These are phyloP conservation scores for Drosophila auraria DNA, from an alignment of 1,140 invertebrate species.

Conservation along the genomic window DNA sequence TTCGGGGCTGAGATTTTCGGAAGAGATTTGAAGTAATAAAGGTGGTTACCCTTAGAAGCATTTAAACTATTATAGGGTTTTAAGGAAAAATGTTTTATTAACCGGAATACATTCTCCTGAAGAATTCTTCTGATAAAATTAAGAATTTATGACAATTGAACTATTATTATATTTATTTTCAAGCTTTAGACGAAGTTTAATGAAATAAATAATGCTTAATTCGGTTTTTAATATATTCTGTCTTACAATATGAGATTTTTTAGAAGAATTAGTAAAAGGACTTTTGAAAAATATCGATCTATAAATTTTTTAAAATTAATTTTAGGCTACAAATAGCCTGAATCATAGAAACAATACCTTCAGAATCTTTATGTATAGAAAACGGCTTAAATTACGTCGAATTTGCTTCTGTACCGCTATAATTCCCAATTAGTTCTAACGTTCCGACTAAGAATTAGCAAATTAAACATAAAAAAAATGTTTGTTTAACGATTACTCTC, in stretches of 20 bases:
- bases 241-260: background rate
- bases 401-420: background rate
- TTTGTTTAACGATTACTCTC: no score
- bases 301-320: no score
- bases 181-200: no score
- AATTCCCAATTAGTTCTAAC: background rate
- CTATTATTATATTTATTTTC: background rate
- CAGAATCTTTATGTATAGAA: no score
- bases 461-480: background rate
- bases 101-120: background rate
- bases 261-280: background rate
- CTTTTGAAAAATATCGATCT: background rate
- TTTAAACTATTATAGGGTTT: no score
- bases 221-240: no score
- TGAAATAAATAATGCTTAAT: no score
- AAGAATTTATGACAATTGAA: no score
- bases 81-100: no score
- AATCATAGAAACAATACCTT: background rate
- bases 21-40: background rate
- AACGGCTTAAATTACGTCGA: background rate
- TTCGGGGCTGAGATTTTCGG: background rate
- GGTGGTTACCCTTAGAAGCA: background rate
- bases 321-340: background rate
- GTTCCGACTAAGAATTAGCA: fast-evolving
- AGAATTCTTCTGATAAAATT: background rate